Conservation (phyloP, 2,888 invertebrate species). For the Orthonychiurus folsomi region DNA sequence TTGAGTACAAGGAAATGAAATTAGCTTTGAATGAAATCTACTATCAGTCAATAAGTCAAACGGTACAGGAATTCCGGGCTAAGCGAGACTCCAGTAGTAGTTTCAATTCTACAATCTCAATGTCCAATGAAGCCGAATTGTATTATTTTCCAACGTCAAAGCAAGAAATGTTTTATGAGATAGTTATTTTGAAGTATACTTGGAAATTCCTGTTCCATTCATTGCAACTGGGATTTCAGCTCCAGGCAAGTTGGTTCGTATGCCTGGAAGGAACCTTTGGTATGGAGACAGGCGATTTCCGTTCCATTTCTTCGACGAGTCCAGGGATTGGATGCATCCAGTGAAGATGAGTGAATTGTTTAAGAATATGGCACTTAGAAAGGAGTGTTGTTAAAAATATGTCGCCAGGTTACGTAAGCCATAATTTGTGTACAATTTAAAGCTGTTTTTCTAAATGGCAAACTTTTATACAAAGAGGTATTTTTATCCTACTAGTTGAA, state of each 20-base stretch:
- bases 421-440: too few species aligned
- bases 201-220: background rate
- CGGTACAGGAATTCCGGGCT: too few species aligned
- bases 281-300: background rate
- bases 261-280: background rate
- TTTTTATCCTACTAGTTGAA: too few species aligned
- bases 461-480: too few species aligned
- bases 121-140: background rate
- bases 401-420: too few species aligned
- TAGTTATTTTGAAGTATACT: background rate
- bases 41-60: too few species aligned
- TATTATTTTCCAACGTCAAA: background rate
- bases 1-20: too few species aligned
- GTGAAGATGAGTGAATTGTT: background rate
- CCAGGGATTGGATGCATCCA: background rate
- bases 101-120: background rate
- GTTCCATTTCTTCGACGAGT: background rate
- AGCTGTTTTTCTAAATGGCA: too few species aligned
- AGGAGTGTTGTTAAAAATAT: too few species aligned
- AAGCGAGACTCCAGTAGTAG: too few species aligned
- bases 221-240: background rate
- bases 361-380: too few species aligned
- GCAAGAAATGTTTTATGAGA: background rate
- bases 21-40: too few species aligned
- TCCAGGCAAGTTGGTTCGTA: background rate